Base-by-base conservation (phyloP, 23 tunicate genomes). In the Diplosoma virens region DNA sequence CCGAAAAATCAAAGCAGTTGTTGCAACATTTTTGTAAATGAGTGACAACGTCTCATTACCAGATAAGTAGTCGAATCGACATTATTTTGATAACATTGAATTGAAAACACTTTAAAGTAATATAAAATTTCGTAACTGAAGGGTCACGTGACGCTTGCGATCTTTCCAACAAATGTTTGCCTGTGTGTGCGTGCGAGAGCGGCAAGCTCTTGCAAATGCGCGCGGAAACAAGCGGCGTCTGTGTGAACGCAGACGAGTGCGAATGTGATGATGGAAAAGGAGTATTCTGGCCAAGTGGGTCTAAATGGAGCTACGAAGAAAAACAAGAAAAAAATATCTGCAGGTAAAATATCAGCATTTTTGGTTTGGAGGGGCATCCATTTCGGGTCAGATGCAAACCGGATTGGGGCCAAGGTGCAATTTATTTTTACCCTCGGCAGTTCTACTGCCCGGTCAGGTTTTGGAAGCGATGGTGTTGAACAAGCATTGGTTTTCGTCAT, bases 141-240 rank as follows among this genome's bases (percentile, higher is more conserved):
- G 77, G 47, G 11, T 71, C 80, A 17, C 20, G 29, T 3, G n/a
- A 59, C 0, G 17, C 75, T 14, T 81, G 85, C 56, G 58, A 70
- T 0, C 55, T 41, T 41, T 14, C 33, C 20, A 27, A 32, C 28
- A 33, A 74, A 23, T 85, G 91, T 31, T 27, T 47, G 14, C 11
- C 24, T 30, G 75, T 73, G 0, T 85, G 91, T 71, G 91, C 79
- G 33, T 85, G 91, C 58, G 67, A 61, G 21, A 59, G 37, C 16
- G 80, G 61, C 3, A 32, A 47, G 54, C 34, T 78, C 24, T 23
- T 79, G 64, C 91, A 85, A 32, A 4, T 54, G 18, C 72, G 67
- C 34, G 82, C 37, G 53, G 83, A 79, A 45, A 24, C 28, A 5
- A 16, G 22, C 23, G 67, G 22, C 25, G 32, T 45, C 25, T 85